These are phyloP conservation scores for Ectropis grisescens DNA, from an alignment of 1,140 invertebrate genomes.

Conservation along the genomic window DNA sequence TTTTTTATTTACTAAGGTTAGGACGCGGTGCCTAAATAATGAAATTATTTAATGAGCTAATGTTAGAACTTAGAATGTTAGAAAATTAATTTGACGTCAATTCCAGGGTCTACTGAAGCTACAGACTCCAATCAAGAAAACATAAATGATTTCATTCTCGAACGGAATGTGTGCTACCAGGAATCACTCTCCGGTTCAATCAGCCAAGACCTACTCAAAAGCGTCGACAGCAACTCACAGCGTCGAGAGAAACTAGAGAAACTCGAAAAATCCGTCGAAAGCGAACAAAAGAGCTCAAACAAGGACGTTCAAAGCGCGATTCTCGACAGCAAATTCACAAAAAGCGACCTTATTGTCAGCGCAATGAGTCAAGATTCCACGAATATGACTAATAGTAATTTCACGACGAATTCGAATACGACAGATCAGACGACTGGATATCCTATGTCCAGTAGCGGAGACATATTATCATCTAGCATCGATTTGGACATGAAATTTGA, in stretches of 20 bases:
- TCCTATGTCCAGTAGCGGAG: constrained; percentile 58
- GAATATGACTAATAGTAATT: constrained; percentile 62
- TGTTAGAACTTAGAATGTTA: too few species aligned
- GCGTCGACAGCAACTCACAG: constrained; percentile 43
- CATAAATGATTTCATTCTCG: constrained; percentile 61
- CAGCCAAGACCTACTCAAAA: constrained; percentile 56
- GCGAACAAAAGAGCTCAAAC: constrained; percentile 49
- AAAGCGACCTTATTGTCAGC: constrained; percentile 40
- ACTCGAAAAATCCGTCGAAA: constrained; percentile 50
- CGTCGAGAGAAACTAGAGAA: constrained; percentile 41
- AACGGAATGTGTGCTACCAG: constrained; percentile 66
- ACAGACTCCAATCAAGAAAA: constrained; percentile 53
- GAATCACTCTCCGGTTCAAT: constrained; percentile 62
- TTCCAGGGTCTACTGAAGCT: constrained; percentile 45
- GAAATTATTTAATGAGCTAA: too few species aligned
- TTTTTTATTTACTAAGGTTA: too few species aligned
- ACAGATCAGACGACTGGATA: constrained; percentile 53
- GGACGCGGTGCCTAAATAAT: too few species aligned
- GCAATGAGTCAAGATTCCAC: constrained; percentile 50
- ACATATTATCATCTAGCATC: constrained; percentile 55
- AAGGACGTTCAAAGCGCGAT: constrained; percentile 54
- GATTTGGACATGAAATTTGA: constrained; percentile 69
- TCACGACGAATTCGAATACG: constrained; percentile 61
- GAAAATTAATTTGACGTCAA: too few species aligned
- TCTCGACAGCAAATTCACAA: constrained; percentile 45